Evolutionary conservation across 1,140 invertebrate genomes (phyloP).

Genomic region (Eulimnadia texana): DNA sequence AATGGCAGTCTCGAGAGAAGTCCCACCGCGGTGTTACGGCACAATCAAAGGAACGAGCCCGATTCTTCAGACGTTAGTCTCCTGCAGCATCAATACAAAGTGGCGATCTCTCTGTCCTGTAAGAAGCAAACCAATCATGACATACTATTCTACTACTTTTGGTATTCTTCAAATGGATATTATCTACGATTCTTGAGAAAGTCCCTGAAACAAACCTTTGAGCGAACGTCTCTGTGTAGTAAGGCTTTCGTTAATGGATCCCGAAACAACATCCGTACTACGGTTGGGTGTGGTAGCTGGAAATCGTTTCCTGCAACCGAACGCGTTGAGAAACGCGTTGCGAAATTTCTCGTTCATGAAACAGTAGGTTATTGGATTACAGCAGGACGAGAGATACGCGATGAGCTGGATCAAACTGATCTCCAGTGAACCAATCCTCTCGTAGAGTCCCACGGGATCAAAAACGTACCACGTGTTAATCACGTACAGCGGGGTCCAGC

Average conservation of each 20-base stretch:
- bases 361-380: slow-evolving; percentile 86
- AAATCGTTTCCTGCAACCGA: slow-evolving; percentile 35
- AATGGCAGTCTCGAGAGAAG: no score
- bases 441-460: slow-evolving; percentile 49
- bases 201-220: no score
- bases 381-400: slow-evolving; percentile 72
- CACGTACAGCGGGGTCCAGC: slow-evolving; percentile 78
- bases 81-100: no score
- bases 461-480: slow-evolving; percentile 68
- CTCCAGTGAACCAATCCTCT: slow-evolving; percentile 48
- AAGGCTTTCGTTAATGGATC: slow-evolving; percentile 9
- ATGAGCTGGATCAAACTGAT: slow-evolving; percentile 65
- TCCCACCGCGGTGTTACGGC: no score
- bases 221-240: background rate
- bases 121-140: no score
- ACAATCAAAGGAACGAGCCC: no score
- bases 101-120: no score
- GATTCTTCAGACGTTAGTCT: no score
- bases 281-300: background rate
- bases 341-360: slow-evolving; percentile 85
- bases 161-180: no score
- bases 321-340: slow-evolving; percentile 55
- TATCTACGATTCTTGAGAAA: no score
- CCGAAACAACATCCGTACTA: slow-evolving; percentile 7
- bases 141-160: no score